Evolutionary conservation across 2,113 vertebrate genomes (phyloP).

Genomic region (Tyto alba): DNA sequence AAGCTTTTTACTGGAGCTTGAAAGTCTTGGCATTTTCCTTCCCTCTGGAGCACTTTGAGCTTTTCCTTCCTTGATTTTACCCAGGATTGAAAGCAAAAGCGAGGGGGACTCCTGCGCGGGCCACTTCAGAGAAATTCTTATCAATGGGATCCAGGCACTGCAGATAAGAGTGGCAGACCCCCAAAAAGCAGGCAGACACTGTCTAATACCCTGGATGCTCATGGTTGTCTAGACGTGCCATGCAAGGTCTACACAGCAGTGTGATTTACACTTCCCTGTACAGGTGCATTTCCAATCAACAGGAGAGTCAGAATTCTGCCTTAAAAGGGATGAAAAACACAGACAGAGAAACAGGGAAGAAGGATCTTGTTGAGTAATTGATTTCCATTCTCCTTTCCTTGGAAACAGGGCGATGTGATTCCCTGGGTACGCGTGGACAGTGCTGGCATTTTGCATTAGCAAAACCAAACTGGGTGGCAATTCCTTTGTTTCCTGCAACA

Average conservation of each 20-base stretch:
- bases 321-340: neutral
- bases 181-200: neutral
- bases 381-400: neutral
- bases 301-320: neutral
- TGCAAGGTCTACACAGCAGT: neutral
- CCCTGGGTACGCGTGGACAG: neutral
- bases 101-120: neutral
- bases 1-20: neutral
- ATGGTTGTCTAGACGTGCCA: neutral
- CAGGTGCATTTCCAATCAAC: neutral
- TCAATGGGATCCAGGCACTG: neutral
- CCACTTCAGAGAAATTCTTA: neutral
- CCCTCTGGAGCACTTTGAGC: neutral
- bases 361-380: neutral
- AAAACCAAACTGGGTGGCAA: neutral
- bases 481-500: neutral
- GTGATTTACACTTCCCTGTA: neutral
- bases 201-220: neutral
- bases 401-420: fast-evolving
- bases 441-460: neutral
- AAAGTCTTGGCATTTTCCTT: neutral
- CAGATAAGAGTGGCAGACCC: neutral
- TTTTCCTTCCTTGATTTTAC: neutral
- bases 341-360: neutral
- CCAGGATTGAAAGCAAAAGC: neutral